These are phyloP conservation scores for Limnephilus marmoratus DNA, from an alignment of 2,888 invertebrate species.

Conservation along the genomic window DNA sequence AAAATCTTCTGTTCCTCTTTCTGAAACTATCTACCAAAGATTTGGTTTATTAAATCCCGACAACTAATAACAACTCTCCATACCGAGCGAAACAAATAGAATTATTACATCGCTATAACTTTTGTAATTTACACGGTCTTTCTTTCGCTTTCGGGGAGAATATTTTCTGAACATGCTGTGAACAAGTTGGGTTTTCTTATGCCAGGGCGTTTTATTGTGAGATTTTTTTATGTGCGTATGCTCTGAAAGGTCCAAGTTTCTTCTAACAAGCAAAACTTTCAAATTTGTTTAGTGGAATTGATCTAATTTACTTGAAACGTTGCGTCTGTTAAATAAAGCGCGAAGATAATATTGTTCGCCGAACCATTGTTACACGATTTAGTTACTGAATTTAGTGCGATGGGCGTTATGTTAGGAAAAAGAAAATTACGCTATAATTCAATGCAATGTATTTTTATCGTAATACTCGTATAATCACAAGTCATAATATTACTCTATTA, in stretches of 20 bases:
- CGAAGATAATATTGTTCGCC: not conserved
- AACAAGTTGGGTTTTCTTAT: conserved; percentile 10
- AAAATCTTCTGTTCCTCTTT: not conserved
- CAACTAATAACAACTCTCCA: not conserved
- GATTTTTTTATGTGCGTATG: conserved; percentile 13
- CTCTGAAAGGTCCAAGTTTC: not conserved
- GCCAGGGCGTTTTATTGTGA: not conserved
- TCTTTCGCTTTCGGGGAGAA: not conserved
- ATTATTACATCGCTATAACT: conserved; percentile 20
- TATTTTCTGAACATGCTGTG: conserved; percentile 6
- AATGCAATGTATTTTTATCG: no score
- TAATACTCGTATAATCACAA: no score
- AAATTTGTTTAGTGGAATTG: not conserved
- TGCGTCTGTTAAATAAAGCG: not conserved
- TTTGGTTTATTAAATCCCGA: conserved; percentile 23
- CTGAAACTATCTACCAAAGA: not conserved
- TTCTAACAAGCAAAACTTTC: not conserved
- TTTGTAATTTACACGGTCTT: conserved; percentile 29
- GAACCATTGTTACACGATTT: not conserved
- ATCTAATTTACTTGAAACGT: not conserved
- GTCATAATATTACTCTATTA: no score
- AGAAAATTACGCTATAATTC: no score
- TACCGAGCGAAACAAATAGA: conserved; percentile 15
- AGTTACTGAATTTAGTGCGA: no score
- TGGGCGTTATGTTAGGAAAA: no score